Conservation (phyloP, 2,888 invertebrate genomes). For the Euproctis similis region DNA sequence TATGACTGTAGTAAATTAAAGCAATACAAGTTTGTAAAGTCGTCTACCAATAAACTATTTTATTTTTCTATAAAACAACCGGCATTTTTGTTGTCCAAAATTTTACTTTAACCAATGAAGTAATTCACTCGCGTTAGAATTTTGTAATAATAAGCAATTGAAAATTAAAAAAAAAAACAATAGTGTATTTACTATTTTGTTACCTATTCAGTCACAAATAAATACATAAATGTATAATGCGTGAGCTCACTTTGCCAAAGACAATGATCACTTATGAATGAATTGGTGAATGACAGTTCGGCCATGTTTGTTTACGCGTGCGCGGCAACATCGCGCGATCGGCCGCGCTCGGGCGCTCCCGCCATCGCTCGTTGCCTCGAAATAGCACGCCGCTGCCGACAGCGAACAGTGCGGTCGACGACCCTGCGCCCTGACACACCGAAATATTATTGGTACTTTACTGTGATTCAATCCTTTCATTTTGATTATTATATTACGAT, state of each 20-base stretch:
- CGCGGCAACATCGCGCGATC: conserved; percentile 50
- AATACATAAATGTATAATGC: conserved; percentile 34
- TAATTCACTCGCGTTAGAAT: no score
- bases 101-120: no score
- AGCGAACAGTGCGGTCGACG: conserved; percentile 65
- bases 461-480: conserved; percentile 53
- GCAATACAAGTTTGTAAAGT: no score
- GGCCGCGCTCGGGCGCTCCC: conserved; percentile 51
- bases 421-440: conserved; percentile 65
- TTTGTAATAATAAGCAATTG: background rate
- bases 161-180: conserved; percentile 13
- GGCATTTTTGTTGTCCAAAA: no score
- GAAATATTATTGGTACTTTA: conserved; percentile 67
- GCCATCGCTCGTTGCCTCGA: conserved; percentile 58
- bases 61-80: no score
- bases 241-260: conserved; percentile 57
- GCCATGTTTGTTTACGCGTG: conserved; percentile 73
- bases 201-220: no score
- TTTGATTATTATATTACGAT: conserved; percentile 33
- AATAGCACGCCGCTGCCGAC: conserved; percentile 70
- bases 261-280: conserved; percentile 69
- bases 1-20: no score
- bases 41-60: no score
- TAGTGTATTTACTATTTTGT: conserved; percentile 1
- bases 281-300: conserved; percentile 73